Base-by-base conservation (phyloP, 2,888 invertebrate species). In the Leptinotarsa juncta region DNA sequence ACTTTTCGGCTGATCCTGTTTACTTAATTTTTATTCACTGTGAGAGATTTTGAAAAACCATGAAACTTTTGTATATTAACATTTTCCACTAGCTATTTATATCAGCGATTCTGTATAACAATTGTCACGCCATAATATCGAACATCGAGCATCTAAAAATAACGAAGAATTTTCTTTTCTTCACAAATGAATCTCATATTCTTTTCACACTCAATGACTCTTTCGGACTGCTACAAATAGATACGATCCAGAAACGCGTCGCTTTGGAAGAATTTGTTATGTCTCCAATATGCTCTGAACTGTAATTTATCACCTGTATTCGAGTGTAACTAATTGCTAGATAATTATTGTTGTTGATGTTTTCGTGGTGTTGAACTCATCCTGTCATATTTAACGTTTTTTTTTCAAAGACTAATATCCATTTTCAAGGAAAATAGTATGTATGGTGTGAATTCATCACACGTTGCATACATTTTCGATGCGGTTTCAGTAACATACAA, bases 291-390 rank as follows among this genome's bases (percentile, higher is more conserved):
- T 69, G 42, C 57, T 57, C 20, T 60, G 57, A 60, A 20, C 20
- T 55, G 57, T 69, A 69, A 69, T 69, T 69, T 69, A 69, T 69
- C 53, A 48, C 53, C 69, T 32, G 32, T 57, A 23, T 48, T 69
- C 62, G 69, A 69, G 57, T 57, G 57, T 3, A 55, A 69, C 69
- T 69, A 69, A 69, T 69, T 69, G 69, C 48, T n/a, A 60, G 69
- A 23, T 69, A 69, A 69, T 60, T 69, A 48, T 49, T 42, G 16
- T 42, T 49, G 48, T 69, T 69, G 57, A 55, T 57, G 69, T 69
- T 57, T 15, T 3, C 7, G 42, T 62, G 62, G 26, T 62, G 62
- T 62, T 62, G 32, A 62, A 62, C 62, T 32, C 32, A 32, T 62
- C 32, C 62, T 62, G 62, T 62, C 62, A 62, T 62, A 62, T 62